phyloP scores from a whole-genome alignment of 2,113 vertebrate genomes.

The Burhinus bistriatus region DNA sequence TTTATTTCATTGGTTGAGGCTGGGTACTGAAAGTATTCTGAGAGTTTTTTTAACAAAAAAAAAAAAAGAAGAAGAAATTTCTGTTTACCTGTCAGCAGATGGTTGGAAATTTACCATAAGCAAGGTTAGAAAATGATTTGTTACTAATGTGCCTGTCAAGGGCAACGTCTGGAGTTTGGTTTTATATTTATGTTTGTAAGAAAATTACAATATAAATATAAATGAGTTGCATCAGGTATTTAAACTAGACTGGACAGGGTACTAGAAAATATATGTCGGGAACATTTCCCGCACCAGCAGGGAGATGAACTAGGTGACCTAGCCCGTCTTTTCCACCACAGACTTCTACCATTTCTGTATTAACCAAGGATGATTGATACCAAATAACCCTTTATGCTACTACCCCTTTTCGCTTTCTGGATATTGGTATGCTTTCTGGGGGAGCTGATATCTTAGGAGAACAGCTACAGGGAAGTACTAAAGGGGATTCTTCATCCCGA shows the following conservation, averaged over 20 bases:
- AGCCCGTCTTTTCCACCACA: conserved; percentile 3
- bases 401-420: not conserved
- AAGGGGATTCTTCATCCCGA: not conserved
- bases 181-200: conserved; percentile 70
- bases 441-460: not conserved
- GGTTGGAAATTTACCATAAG: conserved; percentile 64
- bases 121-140: conserved; percentile 72
- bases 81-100: conserved; percentile 52
- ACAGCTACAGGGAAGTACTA: not conserved
- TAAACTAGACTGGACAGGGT: conserved; percentile 53
- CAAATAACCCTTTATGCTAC: conserved; percentile 9
- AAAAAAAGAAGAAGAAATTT: not conserved
- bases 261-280: conserved; percentile 39
- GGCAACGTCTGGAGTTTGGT: conserved; percentile 65
- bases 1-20: not conserved
- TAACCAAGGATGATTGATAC: conserved; percentile 47
- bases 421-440: not conserved
- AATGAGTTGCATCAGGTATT: conserved; percentile 64
- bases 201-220: conserved; percentile 70
- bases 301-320: conserved; percentile 57
- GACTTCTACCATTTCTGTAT: conserved; percentile 19
- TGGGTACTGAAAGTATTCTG: not conserved
- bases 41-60: not conserved
- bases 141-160: conserved; percentile 64
- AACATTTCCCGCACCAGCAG: conserved; percentile 22